Base-by-base conservation (phyloP, 1,140 invertebrate genomes). In the Anagrus nilaparvatae region DNA sequence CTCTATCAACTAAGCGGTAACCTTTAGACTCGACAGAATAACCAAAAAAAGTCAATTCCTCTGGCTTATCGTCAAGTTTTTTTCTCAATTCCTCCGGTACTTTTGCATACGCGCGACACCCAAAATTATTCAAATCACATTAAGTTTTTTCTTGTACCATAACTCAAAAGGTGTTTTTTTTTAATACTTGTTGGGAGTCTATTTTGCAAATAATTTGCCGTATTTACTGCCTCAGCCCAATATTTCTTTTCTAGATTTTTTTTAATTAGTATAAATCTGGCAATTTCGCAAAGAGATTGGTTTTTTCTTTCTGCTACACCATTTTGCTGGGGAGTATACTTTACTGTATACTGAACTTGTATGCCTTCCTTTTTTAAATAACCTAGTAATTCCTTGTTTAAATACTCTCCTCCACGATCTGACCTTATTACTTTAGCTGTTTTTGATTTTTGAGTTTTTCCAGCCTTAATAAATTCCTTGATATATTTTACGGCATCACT, bases 161-260 rank as follows among this genome's bases (percentile, higher is more conserved):
- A 42, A n/a, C 27, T 46, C 44, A 37, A 18, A 42, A 16, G 44
- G 35, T 8, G 44, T 46, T 36, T 25, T 44, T 18, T 17, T 25
- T 30, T 27, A 8, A 38, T 16, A 28, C 20, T 44, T 5, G 39
- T 50, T 3, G 46, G 49, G 3, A 42, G 9, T 45, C 49, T 31
- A 36, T 70, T 70, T 29, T 52, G 49, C 4, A 67, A 40, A 45
- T 66, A 61, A 13, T 46, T 50, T 9, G 60, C 59, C 1, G 60
- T 65, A 12, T 49, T 30, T 7, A 61, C 41, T n/a, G 67, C 61
- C 48, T 70, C 66, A 7, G 49, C 62, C 65, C 67, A 70, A 40
- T 54, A 62, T 8, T 34, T 40, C 14, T 55, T 47, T 5, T 36
- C 21, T 16, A 69, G 35, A 7, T 53, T 43, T 25, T 55, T 46